Base-by-base conservation (phyloP, 2,888 invertebrate species). In the Cordilura impudica region DNA sequence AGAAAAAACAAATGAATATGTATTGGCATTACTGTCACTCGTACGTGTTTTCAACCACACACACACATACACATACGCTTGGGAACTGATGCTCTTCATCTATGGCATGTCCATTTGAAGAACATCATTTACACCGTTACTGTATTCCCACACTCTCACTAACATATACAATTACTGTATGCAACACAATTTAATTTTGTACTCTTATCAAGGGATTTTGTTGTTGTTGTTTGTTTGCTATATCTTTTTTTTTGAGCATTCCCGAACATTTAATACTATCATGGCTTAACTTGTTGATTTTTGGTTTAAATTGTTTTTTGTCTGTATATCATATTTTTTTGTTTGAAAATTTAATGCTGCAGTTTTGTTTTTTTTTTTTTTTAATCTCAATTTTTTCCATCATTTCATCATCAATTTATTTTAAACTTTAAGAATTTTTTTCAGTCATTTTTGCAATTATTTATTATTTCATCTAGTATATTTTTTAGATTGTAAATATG, bases 281-380 rank as follows among this genome's bases (percentile, higher is more conserved):
- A 56, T 29, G 10, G 72, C 74, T 81, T 73, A 81, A 82, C 82
- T 82, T 82, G 82, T 82, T 82, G 82, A 82, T 82, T 81, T 82
- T 82, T 78, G 58, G 35, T 72, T 53, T 61, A 66, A 66, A 69
- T n/a, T 67, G 58, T 23, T 72, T 71, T 79, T 72, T 78, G 67
- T 71, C 60, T 58, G 19, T 16, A 19, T 39, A 16, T n/a, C n/a
- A n/a, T 18, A 5, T 51, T 29, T 19, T 39, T 18, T 60, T 60
- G 10, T 31, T 47, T 1, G 7, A 26, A 45, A 56, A 23, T 31
- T 49, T 21, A 16, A n/a, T n/a, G n/a, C 21, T 53, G 31, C 10
- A 54, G 51, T 26, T 49, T 74, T 26, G 66, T 71, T 45, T 65
- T 19, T 10, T 35, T 72, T 47, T 43, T 70, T 60, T 18, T 72